Evolutionary conservation across 2,113 vertebrate genomes (phyloP), one percentile per base, ranked within the genome.

Genomic region (Taxidea taxus): DNA sequence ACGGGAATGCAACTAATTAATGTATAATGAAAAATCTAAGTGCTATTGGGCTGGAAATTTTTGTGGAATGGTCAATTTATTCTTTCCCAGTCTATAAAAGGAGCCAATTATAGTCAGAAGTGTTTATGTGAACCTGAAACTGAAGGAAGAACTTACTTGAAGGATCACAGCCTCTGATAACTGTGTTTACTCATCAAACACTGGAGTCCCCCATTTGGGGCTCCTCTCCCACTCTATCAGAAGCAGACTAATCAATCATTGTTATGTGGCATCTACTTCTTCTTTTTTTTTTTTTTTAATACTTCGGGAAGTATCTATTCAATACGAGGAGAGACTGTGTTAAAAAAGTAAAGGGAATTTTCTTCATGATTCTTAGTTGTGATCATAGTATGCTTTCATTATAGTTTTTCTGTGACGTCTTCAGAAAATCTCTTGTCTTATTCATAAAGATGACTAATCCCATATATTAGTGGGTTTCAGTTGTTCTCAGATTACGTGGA

Each of bases 161-260:
- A 84, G 47, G 44, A 23, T 0, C 4, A 16, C 34, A 31, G 75
- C 39, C 21, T 44, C 82, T 42, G 12, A 14, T 15, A 11, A 29
- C 58, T 78, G 66, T 49, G 47, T 78, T 80, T 12, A 56, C 37
- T 78, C 54, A 23, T 54, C 25, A 85, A 31, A 42, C 78, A 25
- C 37, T 4, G 0, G 25, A 16, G 54, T 8, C 7, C 34, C 3
- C 7, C 27, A 10, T 2, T 51, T 14, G 0, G 7, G 2, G n/a
- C n/a, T 25, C 51, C 23, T 66, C 16, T 82, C 37, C 3, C 2
- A 12, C 11, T 70, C 42, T 75, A 15, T 62, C 58, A 47, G 7
- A 51, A 68, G 25, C 23, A 56, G 44, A 70, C 3, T 23, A 12
- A 49, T 64, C 23, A 11, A 21, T 20, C 58, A n/a, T 51, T 4